Conservation (phyloP, 2,113 vertebrate species). For the Oryzias melastigma region DNA sequence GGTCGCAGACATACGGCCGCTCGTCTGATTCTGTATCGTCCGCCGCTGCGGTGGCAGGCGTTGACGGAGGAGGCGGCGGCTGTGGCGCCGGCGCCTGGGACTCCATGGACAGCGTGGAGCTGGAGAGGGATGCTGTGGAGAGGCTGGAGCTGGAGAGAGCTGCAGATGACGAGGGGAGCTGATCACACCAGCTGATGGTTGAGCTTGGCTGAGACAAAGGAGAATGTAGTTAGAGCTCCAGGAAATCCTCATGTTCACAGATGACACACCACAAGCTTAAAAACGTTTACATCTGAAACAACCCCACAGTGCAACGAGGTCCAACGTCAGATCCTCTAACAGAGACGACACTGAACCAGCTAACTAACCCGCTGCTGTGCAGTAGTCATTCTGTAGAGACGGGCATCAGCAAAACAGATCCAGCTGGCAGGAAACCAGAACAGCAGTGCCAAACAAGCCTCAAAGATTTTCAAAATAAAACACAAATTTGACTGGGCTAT, state of each 20-base stretch:
- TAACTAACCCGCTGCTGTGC: too few relatives aligned
- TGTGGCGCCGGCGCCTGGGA: constrained; percentile 39
- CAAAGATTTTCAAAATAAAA: too few relatives aligned
- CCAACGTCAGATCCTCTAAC: too few relatives aligned
- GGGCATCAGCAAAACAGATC: too few relatives aligned
- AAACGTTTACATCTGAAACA: too few relatives aligned
- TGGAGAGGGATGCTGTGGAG: constrained; percentile 66
- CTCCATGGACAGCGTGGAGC: constrained; percentile 69
- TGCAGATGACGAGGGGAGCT: constrained; percentile 72
- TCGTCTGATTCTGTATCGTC: constrained; percentile 72
- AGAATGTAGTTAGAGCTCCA: not conserved
- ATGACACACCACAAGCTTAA: not conserved
- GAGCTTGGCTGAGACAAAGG: constrained; percentile 60
- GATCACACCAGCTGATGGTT: constrained; percentile 75
- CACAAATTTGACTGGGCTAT: too few relatives aligned
- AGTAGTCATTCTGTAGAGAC: too few relatives aligned
- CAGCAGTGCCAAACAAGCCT: too few relatives aligned
- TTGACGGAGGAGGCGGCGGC: not conserved
- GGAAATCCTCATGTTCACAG: too few relatives aligned
- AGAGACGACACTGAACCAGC: too few relatives aligned
- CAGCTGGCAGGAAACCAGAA: too few relatives aligned
- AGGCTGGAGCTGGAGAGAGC: constrained; percentile 67
- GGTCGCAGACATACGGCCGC: constrained; percentile 77
- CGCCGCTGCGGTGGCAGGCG: constrained; percentile 22
- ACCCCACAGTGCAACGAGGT: too few relatives aligned